Evolutionary conservation across 2,888 invertebrate genomes (phyloP), one percentile per base, ranked within the genome.

Genomic region (Tetheella fluctuosa): DNA sequence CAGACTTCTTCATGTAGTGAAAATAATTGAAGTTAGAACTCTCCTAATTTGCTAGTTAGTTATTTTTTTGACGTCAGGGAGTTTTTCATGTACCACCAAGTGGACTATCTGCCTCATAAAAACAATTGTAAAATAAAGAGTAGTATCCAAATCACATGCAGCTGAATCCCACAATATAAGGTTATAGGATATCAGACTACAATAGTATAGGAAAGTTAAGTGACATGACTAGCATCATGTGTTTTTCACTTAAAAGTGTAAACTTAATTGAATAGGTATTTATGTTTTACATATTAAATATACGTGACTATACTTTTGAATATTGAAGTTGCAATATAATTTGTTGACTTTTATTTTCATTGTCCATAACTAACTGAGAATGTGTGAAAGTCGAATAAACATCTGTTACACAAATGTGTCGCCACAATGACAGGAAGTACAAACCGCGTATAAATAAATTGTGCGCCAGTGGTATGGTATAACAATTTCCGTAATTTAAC

Each of bases 401-500:
- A 55, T 55, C 20, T 55, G 55, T 34, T 55, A 55, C 17, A 20
- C 55, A 55, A 55, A 55, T 55, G 55, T 55, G 55, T 34, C 25
- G 23, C 12, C 55, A 55, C 55, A 34, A 23, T 34, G 55, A 55
- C 55, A 25, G 55, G 34, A 55, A 55, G 55, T 23, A 15, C 12
- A 34, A 34, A 34, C 55, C 34, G 34, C 55, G 25, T 55, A 55
- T 23, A 52, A 54, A 59, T 48, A 48, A 56, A 54, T 54, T 56
- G n/a, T 54, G 34, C 52, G 17, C 57, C 64, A 65, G 60, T 64
- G 69, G 67, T 68, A 55, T 57, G 65, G 64, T 68, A 67, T 74
- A 73, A 74, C 79, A 77, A 76, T 77, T 77, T 77, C 64, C 67
- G 76, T 78, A 75, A 80, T 83, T 77, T 76, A 73, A 74, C 74